These are phyloP conservation scores for Petrocephalus zakoni DNA, from an alignment of 2,113 vertebrate species.

Conservation along the genomic window DNA sequence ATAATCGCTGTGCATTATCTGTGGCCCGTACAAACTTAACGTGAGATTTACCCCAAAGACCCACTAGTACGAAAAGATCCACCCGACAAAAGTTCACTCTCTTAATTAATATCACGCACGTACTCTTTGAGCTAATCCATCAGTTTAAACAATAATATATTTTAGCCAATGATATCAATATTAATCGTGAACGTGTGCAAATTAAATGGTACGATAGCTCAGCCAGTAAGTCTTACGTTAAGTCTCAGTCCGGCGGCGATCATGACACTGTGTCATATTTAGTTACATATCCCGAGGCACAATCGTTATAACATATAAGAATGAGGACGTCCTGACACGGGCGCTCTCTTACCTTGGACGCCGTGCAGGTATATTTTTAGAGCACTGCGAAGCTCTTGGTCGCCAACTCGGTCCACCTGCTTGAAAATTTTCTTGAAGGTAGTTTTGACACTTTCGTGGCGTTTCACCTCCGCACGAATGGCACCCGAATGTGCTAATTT, in stretches of 20 bases:
- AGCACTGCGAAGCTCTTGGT: slow-evolving; percentile 57
- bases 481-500: slow-evolving; percentile 61
- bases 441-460: slow-evolving; percentile 59
- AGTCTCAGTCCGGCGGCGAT: neutral
- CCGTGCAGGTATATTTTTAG: slow-evolving; percentile 60
- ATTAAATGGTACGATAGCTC: neutral
- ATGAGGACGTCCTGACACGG: neutral
- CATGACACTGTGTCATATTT: neutral
- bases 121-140: neutral
- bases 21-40: neutral
- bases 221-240: neutral
- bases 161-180: neutral
- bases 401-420: slow-evolving; percentile 61
- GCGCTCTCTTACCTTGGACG: slow-evolving; percentile 62
- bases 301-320: neutral
- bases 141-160: neutral
- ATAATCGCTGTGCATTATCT: neutral
- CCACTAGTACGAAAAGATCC: neutral
- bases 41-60: neutral
- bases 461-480: slow-evolving; percentile 67
- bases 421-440: slow-evolving; percentile 56
- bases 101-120: neutral
- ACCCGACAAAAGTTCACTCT: neutral
- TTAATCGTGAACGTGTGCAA: neutral
- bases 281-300: neutral